Evolutionary conservation across 2,113 vertebrate species (phyloP).

Genomic region (Orthonyx spaldingii): DNA sequence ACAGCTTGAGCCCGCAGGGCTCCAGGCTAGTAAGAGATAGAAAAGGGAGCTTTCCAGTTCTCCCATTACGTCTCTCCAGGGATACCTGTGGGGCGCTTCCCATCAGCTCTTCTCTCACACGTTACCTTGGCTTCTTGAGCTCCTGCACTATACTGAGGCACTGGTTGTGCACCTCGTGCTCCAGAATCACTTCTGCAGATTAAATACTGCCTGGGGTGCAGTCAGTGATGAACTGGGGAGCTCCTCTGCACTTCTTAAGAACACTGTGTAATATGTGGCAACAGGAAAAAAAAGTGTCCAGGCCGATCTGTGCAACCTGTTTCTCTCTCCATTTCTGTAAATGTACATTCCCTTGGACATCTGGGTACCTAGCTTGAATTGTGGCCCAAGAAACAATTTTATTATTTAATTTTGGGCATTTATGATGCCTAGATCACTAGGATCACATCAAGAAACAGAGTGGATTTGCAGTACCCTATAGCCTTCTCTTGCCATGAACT

Average conservation of each 20-base stretch:
- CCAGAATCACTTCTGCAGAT: not conserved
- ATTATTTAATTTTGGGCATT: not conserved
- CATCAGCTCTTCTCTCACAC: not conserved
- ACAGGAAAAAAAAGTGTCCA: not conserved
- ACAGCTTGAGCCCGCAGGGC: not conserved
- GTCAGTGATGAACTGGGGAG: not conserved
- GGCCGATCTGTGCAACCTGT: not conserved
- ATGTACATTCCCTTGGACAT: not conserved
- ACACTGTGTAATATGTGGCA: not conserved
- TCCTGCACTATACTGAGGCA: accelerated
- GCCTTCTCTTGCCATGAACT: not conserved
- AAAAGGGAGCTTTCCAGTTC: not conserved
- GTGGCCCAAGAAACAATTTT: not conserved
- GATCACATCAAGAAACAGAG: not conserved
- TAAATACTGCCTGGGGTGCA: not conserved
- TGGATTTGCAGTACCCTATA: not conserved
- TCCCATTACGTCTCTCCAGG: accelerated
- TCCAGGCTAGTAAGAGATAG: not conserved
- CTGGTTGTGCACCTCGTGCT: accelerated
- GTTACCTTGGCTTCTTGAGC: not conserved
- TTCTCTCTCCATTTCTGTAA: not conserved
- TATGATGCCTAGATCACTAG: not conserved
- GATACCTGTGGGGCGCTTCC: not conserved
- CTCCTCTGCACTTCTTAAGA: not conserved
- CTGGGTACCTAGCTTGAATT: not conserved